phyloP scores from a whole-genome alignment of 2,888 invertebrate species.

The Aphrophora alni region DNA sequence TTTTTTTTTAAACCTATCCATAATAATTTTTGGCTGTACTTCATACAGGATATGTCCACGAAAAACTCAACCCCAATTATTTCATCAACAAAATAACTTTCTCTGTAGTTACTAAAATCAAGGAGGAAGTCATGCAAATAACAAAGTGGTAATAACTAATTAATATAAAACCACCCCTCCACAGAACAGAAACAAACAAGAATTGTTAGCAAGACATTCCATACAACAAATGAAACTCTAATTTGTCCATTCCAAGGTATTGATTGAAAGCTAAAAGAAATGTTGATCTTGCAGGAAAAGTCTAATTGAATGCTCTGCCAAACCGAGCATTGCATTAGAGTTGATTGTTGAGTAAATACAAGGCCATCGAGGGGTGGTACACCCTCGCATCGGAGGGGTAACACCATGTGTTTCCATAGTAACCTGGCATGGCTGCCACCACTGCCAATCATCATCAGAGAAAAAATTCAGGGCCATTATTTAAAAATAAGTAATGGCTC shows the following conservation, averaged over 20 bases:
- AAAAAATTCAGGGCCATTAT: not conserved
- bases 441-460: slow-evolving; percentile 1
- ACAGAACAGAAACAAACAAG: no score
- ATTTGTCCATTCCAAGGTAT: not conserved
- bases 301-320: not conserved
- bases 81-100: no score
- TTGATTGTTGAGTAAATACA: not conserved
- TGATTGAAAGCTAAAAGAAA: not conserved
- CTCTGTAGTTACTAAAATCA: no score
- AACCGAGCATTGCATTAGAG: not conserved
- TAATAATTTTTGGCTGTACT: no score
- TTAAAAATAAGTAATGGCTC: not conserved
- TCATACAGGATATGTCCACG: no score
- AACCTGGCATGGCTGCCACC: not conserved
- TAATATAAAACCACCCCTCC: no score
- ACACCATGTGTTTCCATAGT: not conserved
- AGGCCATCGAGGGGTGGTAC: not conserved
- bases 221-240: no score
- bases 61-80: no score
- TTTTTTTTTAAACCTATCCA: no score
- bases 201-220: no score
- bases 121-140: no score
- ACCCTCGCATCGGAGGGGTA: not conserved
- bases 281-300: not conserved
- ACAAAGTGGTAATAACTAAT: no score